phyloP scores from a whole-genome alignment of 2,797 vertebrate species.

The Oceanodroma leucorhoa region DNA sequence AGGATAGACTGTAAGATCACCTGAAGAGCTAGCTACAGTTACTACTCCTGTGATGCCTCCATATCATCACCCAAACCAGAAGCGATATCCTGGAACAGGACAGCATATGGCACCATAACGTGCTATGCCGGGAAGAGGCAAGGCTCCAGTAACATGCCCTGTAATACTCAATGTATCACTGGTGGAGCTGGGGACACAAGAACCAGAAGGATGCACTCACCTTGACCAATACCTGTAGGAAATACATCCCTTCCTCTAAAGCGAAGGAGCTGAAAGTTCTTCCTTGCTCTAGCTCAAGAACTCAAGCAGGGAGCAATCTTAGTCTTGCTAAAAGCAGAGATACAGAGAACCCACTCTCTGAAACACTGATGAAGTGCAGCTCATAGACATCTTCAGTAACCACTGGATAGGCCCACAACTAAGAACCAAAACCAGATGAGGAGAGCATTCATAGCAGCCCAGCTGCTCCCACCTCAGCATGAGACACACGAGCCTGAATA shows the following conservation, averaged over 20 bases:
- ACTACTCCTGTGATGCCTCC: neutral
- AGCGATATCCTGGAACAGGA: neutral
- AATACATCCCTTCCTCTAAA: neutral
- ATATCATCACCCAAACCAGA: neutral
- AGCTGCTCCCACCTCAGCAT: neutral
- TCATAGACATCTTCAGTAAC: neutral
- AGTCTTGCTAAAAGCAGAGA: neutral
- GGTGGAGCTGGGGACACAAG: neutral
- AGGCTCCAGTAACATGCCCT: neutral
- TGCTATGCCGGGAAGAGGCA: neutral
- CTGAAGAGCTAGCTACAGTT: neutral
- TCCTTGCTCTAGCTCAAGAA: neutral
- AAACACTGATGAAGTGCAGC: neutral
- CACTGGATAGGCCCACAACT: neutral
- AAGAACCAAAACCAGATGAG: neutral
- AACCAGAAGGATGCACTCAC: neutral
- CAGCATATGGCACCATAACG: accelerated
- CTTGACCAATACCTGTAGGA: neutral
- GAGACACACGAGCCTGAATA: neutral
- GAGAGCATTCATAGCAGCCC: neutral
- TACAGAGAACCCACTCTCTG: neutral
- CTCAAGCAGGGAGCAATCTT: neutral
- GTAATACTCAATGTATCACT: neutral
- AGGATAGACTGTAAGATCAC: neutral
- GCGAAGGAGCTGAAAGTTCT: neutral